Evolutionary conservation across 2,888 invertebrate genomes (phyloP).

Genomic region (Lordiphosa andalusiaca): DNA sequence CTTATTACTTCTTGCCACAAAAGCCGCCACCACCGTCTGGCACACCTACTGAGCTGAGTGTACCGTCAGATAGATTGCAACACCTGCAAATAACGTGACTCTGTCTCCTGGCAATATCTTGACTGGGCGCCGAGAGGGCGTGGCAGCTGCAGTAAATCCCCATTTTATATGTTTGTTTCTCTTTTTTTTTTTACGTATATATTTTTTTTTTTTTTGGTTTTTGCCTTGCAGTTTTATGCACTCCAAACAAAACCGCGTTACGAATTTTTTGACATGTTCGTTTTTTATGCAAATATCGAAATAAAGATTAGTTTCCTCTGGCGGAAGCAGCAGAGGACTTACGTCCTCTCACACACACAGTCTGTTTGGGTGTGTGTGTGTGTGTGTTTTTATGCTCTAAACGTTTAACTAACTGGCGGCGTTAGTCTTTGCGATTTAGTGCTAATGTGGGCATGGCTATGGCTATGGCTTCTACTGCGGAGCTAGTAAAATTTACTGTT

Average conservation of each 20-base stretch:
- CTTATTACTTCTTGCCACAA: slow-evolving; percentile 62
- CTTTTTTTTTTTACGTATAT: slow-evolving; percentile 36
- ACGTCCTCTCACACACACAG: slow-evolving; percentile 10
- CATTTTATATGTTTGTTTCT: slow-evolving; percentile 9
- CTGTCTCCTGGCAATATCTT: slow-evolving; percentile 57
- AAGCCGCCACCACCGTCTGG: slow-evolving; percentile 32
- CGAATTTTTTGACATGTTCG: slow-evolving; percentile 63
- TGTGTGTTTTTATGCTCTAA: slow-evolving; percentile 57
- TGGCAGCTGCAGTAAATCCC: slow-evolving; percentile 65
- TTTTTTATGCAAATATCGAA: slow-evolving; percentile 68
- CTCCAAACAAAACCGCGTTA: slow-evolving; percentile 32
- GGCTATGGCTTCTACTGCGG: slow-evolving; percentile 16
- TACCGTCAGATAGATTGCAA: slow-evolving; percentile 67
- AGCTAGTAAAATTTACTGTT: slow-evolving; percentile 62
- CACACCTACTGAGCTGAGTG: slow-evolving; percentile 11
- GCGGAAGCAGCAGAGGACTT: slow-evolving; percentile 43
- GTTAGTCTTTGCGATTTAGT: slow-evolving; percentile 69
- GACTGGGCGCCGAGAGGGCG: slow-evolving; percentile 38
- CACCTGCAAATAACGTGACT: slow-evolving; percentile 77
- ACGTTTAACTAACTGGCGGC: slow-evolving; percentile 70
- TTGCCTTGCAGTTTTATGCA: slow-evolving; percentile 60
- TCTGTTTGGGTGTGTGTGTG: background rate
- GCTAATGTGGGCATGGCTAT: slow-evolving; percentile 50
- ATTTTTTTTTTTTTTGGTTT: slow-evolving; percentile 26
- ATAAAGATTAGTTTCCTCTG: slow-evolving; percentile 59